A percentile compares a stretch with the other conserved stretches of the same genome.
phyloP scores from a whole-genome alignment of 1,140 invertebrate genomes.

The Sycophaga agraensis region DNA sequence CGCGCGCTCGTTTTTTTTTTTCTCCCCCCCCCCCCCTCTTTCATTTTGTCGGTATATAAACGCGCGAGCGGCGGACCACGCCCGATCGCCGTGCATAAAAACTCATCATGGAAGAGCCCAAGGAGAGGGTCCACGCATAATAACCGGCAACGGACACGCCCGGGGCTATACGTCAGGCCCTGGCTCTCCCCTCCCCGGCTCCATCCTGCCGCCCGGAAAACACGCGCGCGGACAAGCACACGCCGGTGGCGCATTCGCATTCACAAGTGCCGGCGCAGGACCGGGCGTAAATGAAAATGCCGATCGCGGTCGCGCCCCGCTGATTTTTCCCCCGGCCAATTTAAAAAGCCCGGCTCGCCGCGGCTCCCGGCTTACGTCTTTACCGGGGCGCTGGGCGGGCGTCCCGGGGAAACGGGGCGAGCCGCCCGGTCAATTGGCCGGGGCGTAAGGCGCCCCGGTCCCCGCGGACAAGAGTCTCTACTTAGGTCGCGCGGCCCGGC shows the following conservation, averaged over 20 bases:
- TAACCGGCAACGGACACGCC: conserved; percentile 50
- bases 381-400: no score
- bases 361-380: no score
- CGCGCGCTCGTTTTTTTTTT: background rate
- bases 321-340: no score
- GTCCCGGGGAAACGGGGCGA: no score
- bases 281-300: no score
- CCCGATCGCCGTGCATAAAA: conserved; percentile 39
- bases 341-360: no score
- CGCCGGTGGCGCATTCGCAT: background rate
- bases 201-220: conserved; percentile 22
- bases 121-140: conserved; percentile 42
- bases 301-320: no score
- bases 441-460: no score
- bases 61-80: background rate
- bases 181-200: no score
- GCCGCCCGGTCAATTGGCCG: no score
- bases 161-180: conserved; percentile 42
- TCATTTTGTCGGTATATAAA: background rate
- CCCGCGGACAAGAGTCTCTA: no score
- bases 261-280: background rate
- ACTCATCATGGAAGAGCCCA: conserved; percentile 35
- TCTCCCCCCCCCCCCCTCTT: background rate
- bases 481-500: no score
- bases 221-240: background rate